These are phyloP conservation scores for Nomada fabriciana DNA, from an alignment of 2,888 invertebrate species.

Conservation along the genomic window DNA sequence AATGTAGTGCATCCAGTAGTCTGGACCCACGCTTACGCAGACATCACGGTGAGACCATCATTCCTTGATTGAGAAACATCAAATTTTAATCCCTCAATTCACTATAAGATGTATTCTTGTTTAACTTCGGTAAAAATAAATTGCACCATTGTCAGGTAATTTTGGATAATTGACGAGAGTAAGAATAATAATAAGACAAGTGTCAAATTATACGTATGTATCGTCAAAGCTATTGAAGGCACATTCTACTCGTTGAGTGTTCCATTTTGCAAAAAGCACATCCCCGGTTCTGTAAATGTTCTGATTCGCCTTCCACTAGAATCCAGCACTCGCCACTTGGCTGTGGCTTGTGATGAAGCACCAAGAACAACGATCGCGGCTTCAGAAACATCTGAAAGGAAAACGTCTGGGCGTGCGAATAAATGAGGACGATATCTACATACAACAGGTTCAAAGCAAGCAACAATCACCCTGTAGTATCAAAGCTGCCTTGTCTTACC, in stretches of 20 bases:
- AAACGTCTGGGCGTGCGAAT: conserved; percentile 77
- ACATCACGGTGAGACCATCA: conserved; percentile 89
- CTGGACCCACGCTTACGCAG: conserved; percentile 98
- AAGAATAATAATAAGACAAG: not conserved
- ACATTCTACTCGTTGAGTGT: not conserved
- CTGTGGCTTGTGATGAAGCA: conserved; percentile 84
- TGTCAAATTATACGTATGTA: not conserved
- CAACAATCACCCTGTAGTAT: conserved; percentile 54
- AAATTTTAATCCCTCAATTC: too few species aligned
- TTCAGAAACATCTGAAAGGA: conserved; percentile 77
- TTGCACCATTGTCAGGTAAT: not conserved
- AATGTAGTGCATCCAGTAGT: conserved; percentile 91
- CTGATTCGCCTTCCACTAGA: conserved; percentile 77
- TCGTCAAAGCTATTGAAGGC: not conserved
- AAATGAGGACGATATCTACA: conserved; percentile 80
- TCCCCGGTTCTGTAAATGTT: conserved; percentile 34
- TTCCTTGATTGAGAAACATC: too few species aligned
- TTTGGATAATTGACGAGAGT: not conserved
- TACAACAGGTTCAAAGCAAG: conserved; percentile 76
- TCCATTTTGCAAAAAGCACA: not conserved
- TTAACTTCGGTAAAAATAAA: not conserved
- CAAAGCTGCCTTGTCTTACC: conserved; percentile 33
- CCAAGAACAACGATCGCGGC: conserved; percentile 81
- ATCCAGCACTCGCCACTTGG: conserved; percentile 85
- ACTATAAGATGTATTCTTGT: too few species aligned